phyloP scores from a whole-genome alignment of 2,888 invertebrate genomes.

The Serrognathus titanus region DNA sequence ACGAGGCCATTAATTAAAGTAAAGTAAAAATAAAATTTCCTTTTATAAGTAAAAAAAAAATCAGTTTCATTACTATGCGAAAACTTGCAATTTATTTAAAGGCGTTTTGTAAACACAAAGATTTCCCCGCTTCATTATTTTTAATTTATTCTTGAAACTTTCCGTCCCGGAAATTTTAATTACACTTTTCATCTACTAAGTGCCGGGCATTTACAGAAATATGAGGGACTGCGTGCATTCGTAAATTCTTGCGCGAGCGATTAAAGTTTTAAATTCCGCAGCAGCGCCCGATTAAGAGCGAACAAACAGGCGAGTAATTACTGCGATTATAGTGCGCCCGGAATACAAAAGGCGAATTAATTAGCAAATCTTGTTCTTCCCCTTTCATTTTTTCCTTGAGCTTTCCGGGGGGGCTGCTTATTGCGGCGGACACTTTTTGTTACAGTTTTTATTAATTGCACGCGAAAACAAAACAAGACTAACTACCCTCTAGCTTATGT shows the following conservation, averaged over 20 bases:
- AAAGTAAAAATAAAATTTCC: no score
- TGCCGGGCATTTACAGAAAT: slow-evolving; percentile 7
- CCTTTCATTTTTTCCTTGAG: slow-evolving; percentile 4
- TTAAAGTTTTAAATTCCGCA: slow-evolving; percentile 26
- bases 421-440: neutral
- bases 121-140: no score
- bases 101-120: no score
- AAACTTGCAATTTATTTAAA: no score
- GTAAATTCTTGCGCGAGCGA: slow-evolving; percentile 19
- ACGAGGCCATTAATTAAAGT: no score
- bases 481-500: slow-evolving; percentile 29
- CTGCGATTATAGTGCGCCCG: slow-evolving; percentile 22
- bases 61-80: no score
- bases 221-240: slow-evolving; percentile 3
- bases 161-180: slow-evolving; percentile 2
- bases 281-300: slow-evolving; percentile 22
- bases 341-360: slow-evolving; percentile 30
- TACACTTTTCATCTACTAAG: slow-evolving; percentile 8
- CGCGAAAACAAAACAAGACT: slow-evolving; percentile 31
- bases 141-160: neutral
- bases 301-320: slow-evolving; percentile 28
- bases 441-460: slow-evolving; percentile 31
- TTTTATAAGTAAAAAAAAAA: no score
- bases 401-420: no score
- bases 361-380: slow-evolving; percentile 22